phyloP scores from a whole-genome alignment of 2,797 vertebrate genomes.

The Cossypha dichroa region DNA sequence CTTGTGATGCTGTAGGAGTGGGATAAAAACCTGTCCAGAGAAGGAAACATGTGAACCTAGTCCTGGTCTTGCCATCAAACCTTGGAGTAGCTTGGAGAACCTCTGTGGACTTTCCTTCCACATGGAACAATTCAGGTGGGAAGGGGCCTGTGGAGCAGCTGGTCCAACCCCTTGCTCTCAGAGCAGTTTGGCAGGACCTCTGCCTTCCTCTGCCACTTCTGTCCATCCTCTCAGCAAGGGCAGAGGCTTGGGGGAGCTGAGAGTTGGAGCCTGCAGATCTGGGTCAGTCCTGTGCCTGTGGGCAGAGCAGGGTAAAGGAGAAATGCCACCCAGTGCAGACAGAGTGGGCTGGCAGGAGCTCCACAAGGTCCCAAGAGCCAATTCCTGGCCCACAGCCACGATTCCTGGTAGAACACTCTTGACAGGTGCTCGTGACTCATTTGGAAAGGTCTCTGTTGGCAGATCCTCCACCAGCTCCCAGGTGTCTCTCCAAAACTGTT shows the following conservation, averaged over 20 bases:
- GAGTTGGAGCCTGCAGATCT: neutral
- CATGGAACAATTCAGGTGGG: neutral
- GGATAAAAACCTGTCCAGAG: neutral
- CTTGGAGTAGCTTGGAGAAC: neutral
- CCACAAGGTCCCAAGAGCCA: neutral
- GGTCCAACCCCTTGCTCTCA: neutral
- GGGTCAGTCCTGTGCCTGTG: fast-evolving
- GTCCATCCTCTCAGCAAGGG: neutral
- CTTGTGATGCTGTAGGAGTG: neutral
- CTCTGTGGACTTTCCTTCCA: neutral
- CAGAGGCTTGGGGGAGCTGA: neutral
- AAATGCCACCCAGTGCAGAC: neutral
- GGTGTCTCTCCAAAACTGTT: neutral
- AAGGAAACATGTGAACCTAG: neutral
- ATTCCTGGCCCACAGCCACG: neutral
- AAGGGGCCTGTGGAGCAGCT: neutral
- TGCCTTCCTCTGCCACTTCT: neutral
- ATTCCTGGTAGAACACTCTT: neutral
- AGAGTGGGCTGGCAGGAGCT: neutral
- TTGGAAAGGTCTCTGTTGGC: neutral
- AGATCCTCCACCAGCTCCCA: neutral
- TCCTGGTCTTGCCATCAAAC: neutral
- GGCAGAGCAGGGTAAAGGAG: neutral
- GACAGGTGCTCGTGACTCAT: neutral
- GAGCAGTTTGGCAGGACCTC: neutral